Conservation (phyloP, 2,113 vertebrate genomes). For the Eublepharis macularius region DNA sequence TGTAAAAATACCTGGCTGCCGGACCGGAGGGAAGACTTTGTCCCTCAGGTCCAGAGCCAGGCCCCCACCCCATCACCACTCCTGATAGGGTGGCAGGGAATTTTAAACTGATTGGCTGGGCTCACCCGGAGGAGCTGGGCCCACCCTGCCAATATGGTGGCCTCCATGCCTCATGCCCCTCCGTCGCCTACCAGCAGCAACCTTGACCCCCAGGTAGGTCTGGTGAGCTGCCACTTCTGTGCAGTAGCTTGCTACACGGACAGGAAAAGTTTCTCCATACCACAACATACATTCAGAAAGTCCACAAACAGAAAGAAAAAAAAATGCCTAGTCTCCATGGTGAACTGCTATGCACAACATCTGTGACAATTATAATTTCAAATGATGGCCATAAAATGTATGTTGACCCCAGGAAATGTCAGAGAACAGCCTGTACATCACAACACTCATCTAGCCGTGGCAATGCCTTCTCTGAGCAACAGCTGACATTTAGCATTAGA, state of each 20-base stretch:
- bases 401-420: fast-evolving
- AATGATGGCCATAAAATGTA: not conserved
- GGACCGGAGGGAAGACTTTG: too few relatives aligned
- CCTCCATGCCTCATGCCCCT: too few relatives aligned
- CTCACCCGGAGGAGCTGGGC: too few relatives aligned
- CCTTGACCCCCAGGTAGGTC: too few relatives aligned
- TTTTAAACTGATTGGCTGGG: too few relatives aligned
- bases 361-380: not conserved
- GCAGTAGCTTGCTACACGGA: not conserved
- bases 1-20: too few relatives aligned
- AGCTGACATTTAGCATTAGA: slow-evolving; percentile 57
- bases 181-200: too few relatives aligned
- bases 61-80: too few relatives aligned
- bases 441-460: not conserved
- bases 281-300: not conserved
- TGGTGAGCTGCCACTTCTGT: not conserved
- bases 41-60: too few relatives aligned
- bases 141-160: too few relatives aligned
- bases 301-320: not conserved
- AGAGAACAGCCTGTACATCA: not conserved
- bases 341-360: not conserved
- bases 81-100: too few relatives aligned
- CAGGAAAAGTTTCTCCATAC: not conserved
- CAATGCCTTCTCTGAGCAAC: not conserved
- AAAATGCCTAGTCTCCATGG: not conserved